Evolutionary conservation across 2,113 vertebrate species (phyloP).

Genomic region (Paramisgurnus dabryanus): DNA sequence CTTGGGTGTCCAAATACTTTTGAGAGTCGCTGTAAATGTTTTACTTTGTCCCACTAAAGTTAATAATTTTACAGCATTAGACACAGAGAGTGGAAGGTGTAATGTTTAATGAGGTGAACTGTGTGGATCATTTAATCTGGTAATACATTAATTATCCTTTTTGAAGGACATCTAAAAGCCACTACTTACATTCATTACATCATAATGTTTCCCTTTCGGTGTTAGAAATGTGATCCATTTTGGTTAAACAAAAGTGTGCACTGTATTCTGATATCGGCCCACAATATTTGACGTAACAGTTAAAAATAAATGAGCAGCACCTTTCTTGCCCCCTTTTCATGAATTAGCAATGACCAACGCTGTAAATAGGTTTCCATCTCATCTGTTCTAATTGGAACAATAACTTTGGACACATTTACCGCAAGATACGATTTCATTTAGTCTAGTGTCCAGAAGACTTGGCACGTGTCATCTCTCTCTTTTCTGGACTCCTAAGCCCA

Average conservation of each 20-base stretch:
- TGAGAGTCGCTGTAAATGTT: conserved; percentile 25
- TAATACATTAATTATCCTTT: conserved; percentile 54
- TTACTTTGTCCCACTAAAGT: conserved; percentile 17
- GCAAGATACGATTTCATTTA: conserved; percentile 60
- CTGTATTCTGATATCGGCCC: not conserved
- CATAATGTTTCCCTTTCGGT: conserved; percentile 4
- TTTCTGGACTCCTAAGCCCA: not conserved
- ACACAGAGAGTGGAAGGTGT: conserved; percentile 8
- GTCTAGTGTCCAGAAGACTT: not conserved
- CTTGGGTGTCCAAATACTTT: conserved; percentile 7
- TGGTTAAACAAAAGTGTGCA: not conserved
- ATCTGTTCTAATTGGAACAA: conserved; percentile 69
- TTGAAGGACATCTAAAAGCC: conserved; percentile 23
- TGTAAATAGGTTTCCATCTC: conserved; percentile 67
- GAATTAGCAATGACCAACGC: conserved; percentile 53
- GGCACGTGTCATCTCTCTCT: conserved; percentile 59
- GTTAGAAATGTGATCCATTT: conserved; percentile 23
- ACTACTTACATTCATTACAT: conserved; percentile 31
- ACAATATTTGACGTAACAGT: not conserved
- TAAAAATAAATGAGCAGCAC: conserved; percentile 33
- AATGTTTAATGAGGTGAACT: conserved; percentile 46
- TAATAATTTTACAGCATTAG: conserved; percentile 42
- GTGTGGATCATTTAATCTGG: conserved; percentile 41
- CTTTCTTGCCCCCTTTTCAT: conserved; percentile 38
- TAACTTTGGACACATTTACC: conserved; percentile 63